Conservation (phyloP, 2,888 invertebrate species). For the Thymelicus sylvestris region DNA sequence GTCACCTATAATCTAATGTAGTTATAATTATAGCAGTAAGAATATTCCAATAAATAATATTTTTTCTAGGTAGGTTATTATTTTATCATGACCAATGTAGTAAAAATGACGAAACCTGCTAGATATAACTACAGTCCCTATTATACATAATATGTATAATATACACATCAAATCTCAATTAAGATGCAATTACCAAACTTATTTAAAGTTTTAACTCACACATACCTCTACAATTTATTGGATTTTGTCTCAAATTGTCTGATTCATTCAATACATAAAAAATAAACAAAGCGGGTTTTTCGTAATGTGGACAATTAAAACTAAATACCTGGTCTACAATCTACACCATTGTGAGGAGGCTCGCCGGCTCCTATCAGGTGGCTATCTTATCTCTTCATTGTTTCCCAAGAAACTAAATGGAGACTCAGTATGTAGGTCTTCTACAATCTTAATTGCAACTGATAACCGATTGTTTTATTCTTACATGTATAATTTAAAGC, state of each 20-base stretch:
- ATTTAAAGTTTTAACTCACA: too few species aligned
- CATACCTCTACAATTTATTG: neutral
- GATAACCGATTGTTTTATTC: conserved; percentile 29
- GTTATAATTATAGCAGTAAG: too few species aligned
- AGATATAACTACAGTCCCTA: neutral
- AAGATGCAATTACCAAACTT: neutral
- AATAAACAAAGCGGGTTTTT: neutral
- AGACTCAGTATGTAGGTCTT: conserved; percentile 20
- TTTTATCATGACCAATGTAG: too few species aligned
- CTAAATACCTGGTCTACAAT: conserved; percentile 3
- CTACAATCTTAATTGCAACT: conserved; percentile 35
- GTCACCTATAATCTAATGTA: too few species aligned
- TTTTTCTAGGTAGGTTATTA: too few species aligned
- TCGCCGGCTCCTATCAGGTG: neutral
- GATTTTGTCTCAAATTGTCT: neutral
- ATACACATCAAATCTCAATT: neutral
- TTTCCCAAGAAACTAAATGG: conserved; percentile 12
- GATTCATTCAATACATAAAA: neutral
- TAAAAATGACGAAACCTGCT: neutral
- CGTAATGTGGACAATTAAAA: conserved; percentile 9
- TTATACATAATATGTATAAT: too few species aligned
- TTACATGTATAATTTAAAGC: too few species aligned
- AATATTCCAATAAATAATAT: too few species aligned
- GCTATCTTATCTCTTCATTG: conserved; percentile 29
- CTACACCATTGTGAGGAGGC: conserved; percentile 9